Evolutionary conservation across 2,797 vertebrate species (phyloP), one percentile per base, ranked within the genome.

Genomic region (Lithobates pipiens): DNA sequence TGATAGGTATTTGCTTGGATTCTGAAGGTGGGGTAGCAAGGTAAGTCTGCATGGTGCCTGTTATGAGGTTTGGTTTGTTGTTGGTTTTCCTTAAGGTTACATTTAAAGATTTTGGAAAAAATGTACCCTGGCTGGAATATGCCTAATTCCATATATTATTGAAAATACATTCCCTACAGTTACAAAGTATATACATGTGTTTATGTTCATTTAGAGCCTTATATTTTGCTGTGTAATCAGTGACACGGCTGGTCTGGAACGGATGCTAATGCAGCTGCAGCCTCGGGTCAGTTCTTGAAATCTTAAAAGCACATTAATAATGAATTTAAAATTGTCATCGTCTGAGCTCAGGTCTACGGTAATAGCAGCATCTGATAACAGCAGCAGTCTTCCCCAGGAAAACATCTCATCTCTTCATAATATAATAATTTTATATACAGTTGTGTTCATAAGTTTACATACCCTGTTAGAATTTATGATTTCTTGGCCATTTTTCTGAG

Each of bases 231-330:
- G 69, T 6, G 69, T 72, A 81, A 81, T 73, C 79, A 63, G 32
- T 23, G 69, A 81, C 79, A 73, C 25, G 69, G 68, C 69, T 63
- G 69, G 36, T 18, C 39, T 82, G 44, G 25, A 27, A 34, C 54
- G 25, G 29, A 25, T 11, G 77, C 77, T 80, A 65, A 70, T 54
- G 42, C 27, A 42, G 78, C 78, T 71, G 6, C 32, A 34, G 61
- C 78, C 39, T 46, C 78, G 6, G 78, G 78, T 36, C 78, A 70
- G 36, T 25, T 1, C 25, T 32, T 80, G 42, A 54, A 71, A 80
- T 61, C 54, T 61, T 69, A 80, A 69, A 80, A 70, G 77, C 78
- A 80, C 68, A 71, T 80, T 54, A 80, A 80, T 71, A 80, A 80
- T 80, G 32, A 32, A 71, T 80, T 46, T 80, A 3, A 25, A 16